Evolutionary conservation across 2,113 vertebrate genomes (phyloP), one percentile per base, ranked within the genome.

Genomic region (Loxodonta africana): DNA sequence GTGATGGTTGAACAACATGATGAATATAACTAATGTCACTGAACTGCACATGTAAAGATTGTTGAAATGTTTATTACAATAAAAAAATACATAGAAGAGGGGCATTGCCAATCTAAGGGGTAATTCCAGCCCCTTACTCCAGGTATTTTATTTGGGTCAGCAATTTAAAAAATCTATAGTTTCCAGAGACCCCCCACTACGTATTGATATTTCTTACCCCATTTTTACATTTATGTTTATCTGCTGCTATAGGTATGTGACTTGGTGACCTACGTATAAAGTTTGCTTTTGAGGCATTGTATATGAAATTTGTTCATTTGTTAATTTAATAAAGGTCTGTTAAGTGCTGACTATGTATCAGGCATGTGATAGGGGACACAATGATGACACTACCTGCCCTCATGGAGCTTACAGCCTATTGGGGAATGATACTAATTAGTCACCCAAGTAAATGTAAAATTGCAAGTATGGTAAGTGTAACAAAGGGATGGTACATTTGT

Each of bases 271-370:
- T 65, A 20, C 6, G 26, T n/a, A 73, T 65, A 73, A 86, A 90
- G 44, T 60, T 74, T 76, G 57, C 44, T 88, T 84, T 81, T 83
- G 84, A 94, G 65, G 51, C 37, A 12, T 23, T 53, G 2, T 51
- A 44, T 76, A 9, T 81, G 83, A 92, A 83, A n/a, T 92, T 57
- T 89, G 23, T 41, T 84, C 77, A 93, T 80, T 81, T 11, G 41
- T 85, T 78, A 57, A 44, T 46, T 90, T 76, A 74, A 65, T 62
- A 53, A 74, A 69, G n/a, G 11, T 82, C 71, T 69, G 4, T 57
- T 88, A 69, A 84, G 21, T 63, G 73, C n/a, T 44, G n/a, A 60
- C n/a, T 48, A 69, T 67, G 53, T 62, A 41, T 53, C 65, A 62
- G 81, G 41, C 62, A 91, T 1, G 0, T 37, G 17, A 67, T 6